These are phyloP conservation scores for Celastrina argiolus DNA, from an alignment of 2,888 invertebrate species.

Conservation along the genomic window DNA sequence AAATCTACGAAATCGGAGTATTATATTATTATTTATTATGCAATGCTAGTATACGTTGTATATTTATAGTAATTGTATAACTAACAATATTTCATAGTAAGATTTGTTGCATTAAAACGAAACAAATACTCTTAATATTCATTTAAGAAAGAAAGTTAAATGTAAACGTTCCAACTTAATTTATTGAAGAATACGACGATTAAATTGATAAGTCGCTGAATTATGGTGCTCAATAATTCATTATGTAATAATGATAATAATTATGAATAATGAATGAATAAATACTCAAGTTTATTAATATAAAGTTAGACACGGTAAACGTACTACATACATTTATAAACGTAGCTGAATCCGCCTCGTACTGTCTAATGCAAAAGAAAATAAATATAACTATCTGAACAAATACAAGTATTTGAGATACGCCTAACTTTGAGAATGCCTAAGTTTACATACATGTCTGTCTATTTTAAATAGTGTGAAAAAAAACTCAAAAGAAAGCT, in stretches of 20 bases:
- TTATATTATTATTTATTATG: too few species aligned
- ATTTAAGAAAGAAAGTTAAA: slow-evolving; percentile 11
- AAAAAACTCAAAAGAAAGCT: slow-evolving; percentile 15
- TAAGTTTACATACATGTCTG: background rate
- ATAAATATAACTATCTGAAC: too few species aligned
- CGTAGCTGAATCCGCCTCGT: background rate
- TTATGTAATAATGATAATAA: background rate
- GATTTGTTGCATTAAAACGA: background rate
- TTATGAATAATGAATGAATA: background rate
- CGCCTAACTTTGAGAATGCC: too few species aligned
- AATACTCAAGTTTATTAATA: background rate
- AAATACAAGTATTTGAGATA: too few species aligned
- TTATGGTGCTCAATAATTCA: slow-evolving; percentile 4
- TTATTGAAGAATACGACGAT: slow-evolving; percentile 5
- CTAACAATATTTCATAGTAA: background rate
- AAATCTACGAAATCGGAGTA: too few species aligned
- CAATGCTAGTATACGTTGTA: too few species aligned
- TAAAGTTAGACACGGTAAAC: background rate
- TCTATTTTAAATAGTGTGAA: background rate
- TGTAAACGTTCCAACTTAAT: background rate
- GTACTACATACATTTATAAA: background rate
- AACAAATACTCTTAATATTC: background rate
- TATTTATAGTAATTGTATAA: background rate
- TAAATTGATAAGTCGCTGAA: background rate
- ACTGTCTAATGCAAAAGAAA: background rate